Percentiles rank a stretch among this genome's conserved stretches.
These are phyloP conservation scores for Leucopternis melanops DNA, from an alignment of 2,113 vertebrate species.

Conservation along the genomic window DNA sequence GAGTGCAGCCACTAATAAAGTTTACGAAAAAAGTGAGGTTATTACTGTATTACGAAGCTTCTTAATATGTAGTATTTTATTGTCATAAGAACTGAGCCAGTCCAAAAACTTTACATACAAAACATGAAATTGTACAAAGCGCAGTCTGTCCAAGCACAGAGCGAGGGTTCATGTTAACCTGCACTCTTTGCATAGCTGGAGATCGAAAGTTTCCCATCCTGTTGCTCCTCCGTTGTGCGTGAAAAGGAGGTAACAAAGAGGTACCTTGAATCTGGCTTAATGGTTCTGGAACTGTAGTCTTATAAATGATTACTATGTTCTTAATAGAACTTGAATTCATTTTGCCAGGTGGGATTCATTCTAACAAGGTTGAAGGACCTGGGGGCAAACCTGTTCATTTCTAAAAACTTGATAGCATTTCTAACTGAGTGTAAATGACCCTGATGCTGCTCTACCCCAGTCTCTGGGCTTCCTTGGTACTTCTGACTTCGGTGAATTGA, in stretches of 20 bases:
- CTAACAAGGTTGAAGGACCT: not conserved
- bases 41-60: not conserved
- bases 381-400: fast-evolving
- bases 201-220: not conserved
- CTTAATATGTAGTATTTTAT: not conserved
- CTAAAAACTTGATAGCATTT: not conserved
- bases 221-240: not conserved
- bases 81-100: not conserved
- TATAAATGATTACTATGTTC: not conserved
- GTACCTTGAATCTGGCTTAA: not conserved
- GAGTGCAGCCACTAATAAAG: not conserved
- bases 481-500: not conserved
- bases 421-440: fast-evolving
- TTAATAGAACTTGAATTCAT: not conserved
- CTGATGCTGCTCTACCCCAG: not conserved
- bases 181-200: not conserved
- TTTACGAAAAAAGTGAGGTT: fast-evolving
- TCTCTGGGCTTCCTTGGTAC: not conserved
- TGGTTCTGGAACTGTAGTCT: not conserved
- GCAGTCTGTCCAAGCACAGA: not conserved
- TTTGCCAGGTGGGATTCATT: not conserved
- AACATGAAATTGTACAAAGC: fast-evolving
- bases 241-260: not conserved
- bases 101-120: not conserved
- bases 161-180: not conserved